phyloP scores from a whole-genome alignment of 1,140 invertebrate species.

The Brachionus paranguensis region DNA sequence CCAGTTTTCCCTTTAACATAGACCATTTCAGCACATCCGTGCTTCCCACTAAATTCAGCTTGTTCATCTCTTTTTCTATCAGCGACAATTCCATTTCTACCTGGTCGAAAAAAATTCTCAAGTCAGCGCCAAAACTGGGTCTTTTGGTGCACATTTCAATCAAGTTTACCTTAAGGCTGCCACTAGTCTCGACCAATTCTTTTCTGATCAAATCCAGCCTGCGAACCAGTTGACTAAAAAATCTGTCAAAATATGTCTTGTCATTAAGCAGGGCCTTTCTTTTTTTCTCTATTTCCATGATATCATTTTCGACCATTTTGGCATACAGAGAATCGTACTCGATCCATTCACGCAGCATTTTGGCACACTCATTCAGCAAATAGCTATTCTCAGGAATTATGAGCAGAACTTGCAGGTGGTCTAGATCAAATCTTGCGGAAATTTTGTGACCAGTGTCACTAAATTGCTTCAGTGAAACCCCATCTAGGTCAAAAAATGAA shows the following conservation, averaged over 20 bases:
- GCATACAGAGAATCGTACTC: background rate
- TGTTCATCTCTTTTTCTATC: conserved; percentile 10
- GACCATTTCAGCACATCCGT: background rate
- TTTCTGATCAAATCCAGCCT: background rate
- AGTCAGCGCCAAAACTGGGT: background rate
- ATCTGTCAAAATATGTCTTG: background rate
- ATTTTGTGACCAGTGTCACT: background rate
- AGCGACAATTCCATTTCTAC: background rate
- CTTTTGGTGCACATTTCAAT: background rate
- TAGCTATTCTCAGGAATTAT: conserved; percentile 1
- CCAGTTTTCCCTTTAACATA: background rate
- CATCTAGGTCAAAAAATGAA: background rate
- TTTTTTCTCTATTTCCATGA: background rate
- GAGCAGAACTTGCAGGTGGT: background rate
- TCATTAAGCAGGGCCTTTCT: background rate
- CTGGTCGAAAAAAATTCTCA: background rate
- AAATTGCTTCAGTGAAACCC: background rate
- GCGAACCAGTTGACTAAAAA: background rate
- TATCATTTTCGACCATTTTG: background rate
- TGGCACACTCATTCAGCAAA: background rate
- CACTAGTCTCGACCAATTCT: background rate
- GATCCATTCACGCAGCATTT: background rate
- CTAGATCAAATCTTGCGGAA: background rate
- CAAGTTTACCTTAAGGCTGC: background rate
- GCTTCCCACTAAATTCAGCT: background rate